phyloP scores from a whole-genome alignment of 2,797 vertebrate genomes.

The Chelon labrosus region DNA sequence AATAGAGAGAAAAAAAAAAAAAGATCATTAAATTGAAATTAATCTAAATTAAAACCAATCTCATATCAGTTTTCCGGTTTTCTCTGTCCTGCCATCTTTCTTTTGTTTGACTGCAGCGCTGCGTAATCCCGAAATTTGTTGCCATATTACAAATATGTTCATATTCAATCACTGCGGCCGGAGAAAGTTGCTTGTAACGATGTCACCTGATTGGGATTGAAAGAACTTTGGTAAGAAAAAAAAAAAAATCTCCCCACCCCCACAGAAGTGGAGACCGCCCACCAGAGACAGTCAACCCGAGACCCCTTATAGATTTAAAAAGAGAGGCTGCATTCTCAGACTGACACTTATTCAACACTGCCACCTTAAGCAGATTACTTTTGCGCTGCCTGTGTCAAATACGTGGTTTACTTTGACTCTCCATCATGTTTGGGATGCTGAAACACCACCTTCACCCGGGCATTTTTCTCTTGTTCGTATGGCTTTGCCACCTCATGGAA shows the following conservation, averaged over 20 bases:
- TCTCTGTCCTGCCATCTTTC: not conserved
- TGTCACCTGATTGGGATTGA: constrained; percentile 96
- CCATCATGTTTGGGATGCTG: constrained; percentile 92
- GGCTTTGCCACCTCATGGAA: constrained; percentile 94
- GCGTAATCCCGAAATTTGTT: not conserved
- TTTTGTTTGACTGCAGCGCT: constrained; percentile 1
- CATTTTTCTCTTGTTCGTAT: constrained; percentile 91
- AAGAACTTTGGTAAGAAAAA: constrained; percentile 88
- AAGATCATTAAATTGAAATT: not conserved
- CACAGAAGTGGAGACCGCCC: constrained; percentile 96
- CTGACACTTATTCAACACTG: constrained; percentile 99
- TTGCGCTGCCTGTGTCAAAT: constrained; percentile 80
- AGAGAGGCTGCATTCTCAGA: constrained; percentile 97
- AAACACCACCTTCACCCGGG: constrained; percentile 89
- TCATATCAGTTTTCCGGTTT: constrained; percentile 21
- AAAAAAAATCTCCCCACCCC: constrained; percentile 90
- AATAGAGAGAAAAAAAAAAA: not conserved
- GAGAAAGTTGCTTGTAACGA: constrained; percentile 87
- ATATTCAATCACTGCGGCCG: constrained; percentile 52
- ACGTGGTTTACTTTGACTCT: constrained; percentile 84
- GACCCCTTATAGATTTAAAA: constrained; percentile 99
- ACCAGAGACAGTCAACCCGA: constrained; percentile 94
- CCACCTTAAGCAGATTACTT: constrained; percentile 90
- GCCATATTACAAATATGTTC: constrained; percentile 27
- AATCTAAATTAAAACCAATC: constrained; percentile 36